Conservation (phyloP, 2,888 invertebrate genomes). For the Willowsia nigromaculata region DNA sequence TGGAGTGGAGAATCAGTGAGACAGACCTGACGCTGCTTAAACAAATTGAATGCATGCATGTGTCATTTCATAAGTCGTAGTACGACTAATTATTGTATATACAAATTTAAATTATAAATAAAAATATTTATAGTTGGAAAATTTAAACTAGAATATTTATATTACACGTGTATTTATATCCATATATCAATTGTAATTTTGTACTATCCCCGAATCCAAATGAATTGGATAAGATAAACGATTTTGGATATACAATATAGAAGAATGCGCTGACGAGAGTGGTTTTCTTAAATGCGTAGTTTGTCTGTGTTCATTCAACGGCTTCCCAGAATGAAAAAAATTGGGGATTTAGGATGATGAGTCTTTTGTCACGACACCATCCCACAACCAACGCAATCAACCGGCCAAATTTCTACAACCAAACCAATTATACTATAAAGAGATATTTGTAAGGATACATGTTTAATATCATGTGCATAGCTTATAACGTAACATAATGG, state of each 20-base stretch:
- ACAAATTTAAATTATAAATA: no score
- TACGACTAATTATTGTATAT: no score
- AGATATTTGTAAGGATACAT: neutral
- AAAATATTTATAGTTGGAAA: neutral
- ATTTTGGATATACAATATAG: neutral
- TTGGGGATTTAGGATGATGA: neutral
- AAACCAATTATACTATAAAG: neutral
- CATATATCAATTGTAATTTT: no score
- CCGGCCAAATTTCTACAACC: conserved; percentile 6
- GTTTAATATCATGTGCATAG: neutral
- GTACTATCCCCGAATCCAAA: no score
- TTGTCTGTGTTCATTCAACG: conserved; percentile 14
- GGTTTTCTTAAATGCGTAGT: conserved; percentile 38
- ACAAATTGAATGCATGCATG: neutral
- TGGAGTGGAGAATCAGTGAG: neutral
- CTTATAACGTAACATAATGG: neutral
- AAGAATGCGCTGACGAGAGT: neutral
- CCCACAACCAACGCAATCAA: conserved; percentile 8
- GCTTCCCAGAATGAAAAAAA: conserved; percentile 32
- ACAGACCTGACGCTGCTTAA: neutral
- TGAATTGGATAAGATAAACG: neutral
- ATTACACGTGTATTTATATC: no score
- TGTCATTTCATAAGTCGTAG: neutral
- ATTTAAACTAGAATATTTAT: conserved; percentile 3
- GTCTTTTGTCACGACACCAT: conserved; percentile 28